Evolutionary conservation across 1,140 invertebrate genomes (phyloP).

Genomic region (Portunus trituberculatus): DNA sequence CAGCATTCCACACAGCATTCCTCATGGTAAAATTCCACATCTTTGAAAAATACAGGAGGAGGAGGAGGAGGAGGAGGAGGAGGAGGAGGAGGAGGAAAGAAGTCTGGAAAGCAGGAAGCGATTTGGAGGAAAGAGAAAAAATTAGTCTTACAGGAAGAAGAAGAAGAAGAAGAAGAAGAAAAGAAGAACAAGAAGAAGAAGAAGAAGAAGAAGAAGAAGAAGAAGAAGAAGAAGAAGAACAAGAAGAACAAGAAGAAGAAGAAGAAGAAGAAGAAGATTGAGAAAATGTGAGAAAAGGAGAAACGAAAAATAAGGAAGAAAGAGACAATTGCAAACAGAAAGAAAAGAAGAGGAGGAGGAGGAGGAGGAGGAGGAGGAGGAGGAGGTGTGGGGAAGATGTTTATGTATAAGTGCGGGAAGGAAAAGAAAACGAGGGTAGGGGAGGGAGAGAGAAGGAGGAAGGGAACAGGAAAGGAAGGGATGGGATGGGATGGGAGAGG

Average conservation of each 20-base stretch:
- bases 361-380: no score
- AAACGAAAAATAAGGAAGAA: no score
- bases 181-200: constrained; percentile 41
- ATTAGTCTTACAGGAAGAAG: background rate
- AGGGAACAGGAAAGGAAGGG: no score
- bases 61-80: no score
- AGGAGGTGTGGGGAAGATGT: background rate
- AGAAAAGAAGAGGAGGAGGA: no score
- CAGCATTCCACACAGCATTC: background rate
- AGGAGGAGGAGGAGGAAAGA: background rate
- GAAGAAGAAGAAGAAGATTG: background rate
- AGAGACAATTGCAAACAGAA: no score
- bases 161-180: constrained; percentile 49
- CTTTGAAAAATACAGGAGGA: no score
- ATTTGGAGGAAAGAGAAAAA: background rate
- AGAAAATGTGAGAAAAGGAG: no score
- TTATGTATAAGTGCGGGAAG: background rate
- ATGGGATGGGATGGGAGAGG: no score
- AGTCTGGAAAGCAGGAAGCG: background rate
- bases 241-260: constrained; percentile 30
- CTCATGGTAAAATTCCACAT: no score
- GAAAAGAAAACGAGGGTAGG: no score
- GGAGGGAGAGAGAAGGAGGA: no score
- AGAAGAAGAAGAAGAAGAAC: background rate
- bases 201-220: constrained; percentile 49